phyloP scores from a whole-genome alignment of 2,113 vertebrate species.

The Chrysemys picta region DNA sequence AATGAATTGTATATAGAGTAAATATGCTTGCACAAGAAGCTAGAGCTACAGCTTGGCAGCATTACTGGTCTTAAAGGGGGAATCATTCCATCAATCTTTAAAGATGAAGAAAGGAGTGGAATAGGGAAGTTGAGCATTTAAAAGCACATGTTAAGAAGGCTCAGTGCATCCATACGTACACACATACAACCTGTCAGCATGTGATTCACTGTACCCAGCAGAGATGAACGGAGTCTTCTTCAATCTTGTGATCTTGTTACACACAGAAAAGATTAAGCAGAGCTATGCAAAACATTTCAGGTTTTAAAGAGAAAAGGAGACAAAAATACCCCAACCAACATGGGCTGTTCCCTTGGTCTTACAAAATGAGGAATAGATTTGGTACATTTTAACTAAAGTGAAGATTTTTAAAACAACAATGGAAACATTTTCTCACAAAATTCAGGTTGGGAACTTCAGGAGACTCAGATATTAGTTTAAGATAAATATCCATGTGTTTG shows the following conservation, averaged over 20 bases:
- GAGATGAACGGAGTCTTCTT: neutral
- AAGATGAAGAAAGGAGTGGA: neutral
- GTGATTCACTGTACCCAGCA: neutral
- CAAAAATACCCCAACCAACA: neutral
- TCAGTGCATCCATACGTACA: neutral
- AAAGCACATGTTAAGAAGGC: neutral
- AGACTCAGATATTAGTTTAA: neutral
- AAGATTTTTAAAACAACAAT: neutral
- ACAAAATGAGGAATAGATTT: neutral
- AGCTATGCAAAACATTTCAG: neutral
- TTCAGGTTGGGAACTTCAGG: neutral
- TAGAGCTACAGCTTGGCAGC: neutral
- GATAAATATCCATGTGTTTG: neutral
- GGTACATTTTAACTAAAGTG: neutral
- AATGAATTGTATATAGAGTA: neutral
- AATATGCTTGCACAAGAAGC: neutral
- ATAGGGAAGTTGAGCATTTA: neutral
- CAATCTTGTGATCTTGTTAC: neutral
- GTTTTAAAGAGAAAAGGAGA: neutral
- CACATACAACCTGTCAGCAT: fast-evolving
- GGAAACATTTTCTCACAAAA: neutral
- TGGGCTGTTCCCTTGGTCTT: neutral
- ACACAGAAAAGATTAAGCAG: neutral
- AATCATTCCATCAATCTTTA: neutral
- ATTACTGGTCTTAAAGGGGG: neutral